phyloP scores from a whole-genome alignment of 2,113 vertebrate genomes.

The Mustela nigripes region DNA sequence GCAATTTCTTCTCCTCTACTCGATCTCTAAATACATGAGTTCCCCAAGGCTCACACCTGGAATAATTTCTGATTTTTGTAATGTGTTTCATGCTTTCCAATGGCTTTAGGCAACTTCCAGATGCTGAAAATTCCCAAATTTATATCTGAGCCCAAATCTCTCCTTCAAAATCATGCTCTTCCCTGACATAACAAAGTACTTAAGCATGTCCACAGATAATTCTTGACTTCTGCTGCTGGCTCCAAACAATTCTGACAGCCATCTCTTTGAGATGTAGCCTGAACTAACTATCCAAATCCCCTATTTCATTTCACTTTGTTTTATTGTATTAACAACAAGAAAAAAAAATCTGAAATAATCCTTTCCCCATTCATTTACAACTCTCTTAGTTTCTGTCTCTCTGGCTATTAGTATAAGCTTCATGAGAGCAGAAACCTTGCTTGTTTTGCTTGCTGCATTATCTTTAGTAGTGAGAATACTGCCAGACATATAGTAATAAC shows the following conservation, averaged over 20 bases:
- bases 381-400: neutral
- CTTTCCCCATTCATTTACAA: neutral
- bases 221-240: neutral
- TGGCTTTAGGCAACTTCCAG: neutral
- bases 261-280: neutral
- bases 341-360: neutral
- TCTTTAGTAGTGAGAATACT: neutral
- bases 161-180: neutral
- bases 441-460: neutral
- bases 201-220: neutral
- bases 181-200: neutral
- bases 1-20: neutral
- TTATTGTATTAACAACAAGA: neutral
- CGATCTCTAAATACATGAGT: neutral
- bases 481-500: neutral
- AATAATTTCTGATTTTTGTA: slow-evolving; percentile 25
- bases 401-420: neutral
- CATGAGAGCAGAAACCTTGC: neutral
- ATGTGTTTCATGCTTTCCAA: neutral
- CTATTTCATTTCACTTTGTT: neutral
- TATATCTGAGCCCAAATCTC: neutral
- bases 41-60: neutral
- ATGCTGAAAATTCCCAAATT: neutral
- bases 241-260: neutral
- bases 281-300: neutral